Percentiles rank a stretch among this genome's conserved stretches.
Conservation (phyloP, 2,113 vertebrate genomes). For the Brachyhypopomus occidentalis region DNA sequence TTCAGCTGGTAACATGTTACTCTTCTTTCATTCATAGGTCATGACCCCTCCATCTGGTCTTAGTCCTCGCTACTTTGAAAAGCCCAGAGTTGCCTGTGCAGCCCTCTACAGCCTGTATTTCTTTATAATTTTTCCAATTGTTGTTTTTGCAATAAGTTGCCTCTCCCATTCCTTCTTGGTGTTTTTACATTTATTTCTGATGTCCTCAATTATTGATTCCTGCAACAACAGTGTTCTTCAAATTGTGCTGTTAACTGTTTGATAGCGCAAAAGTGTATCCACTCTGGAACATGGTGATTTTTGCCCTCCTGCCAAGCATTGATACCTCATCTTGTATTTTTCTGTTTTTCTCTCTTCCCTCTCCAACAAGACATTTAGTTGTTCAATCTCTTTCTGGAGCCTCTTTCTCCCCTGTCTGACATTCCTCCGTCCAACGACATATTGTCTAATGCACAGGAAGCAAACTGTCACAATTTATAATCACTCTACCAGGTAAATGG, state of each 20-base stretch:
- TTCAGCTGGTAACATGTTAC: slow-evolving; percentile 25
- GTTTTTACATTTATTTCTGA: slow-evolving; percentile 33
- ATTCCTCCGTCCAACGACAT: slow-evolving; percentile 15
- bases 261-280: slow-evolving; percentile 15
- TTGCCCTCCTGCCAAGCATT: neutral
- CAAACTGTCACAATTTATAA: neutral
- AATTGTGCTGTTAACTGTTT: slow-evolving; percentile 26
- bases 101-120: slow-evolving; percentile 19
- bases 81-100: slow-evolving; percentile 1
- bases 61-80: slow-evolving; percentile 20
- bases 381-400: slow-evolving; percentile 17
- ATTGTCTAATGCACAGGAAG: slow-evolving; percentile 4
- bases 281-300: slow-evolving; percentile 3
- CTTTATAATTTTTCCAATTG: slow-evolving; percentile 28
- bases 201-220: slow-evolving; percentile 25
- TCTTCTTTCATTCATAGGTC: slow-evolving; percentile 6
- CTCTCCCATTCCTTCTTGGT: slow-evolving; percentile 21
- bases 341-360: slow-evolving; percentile 6
- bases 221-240: slow-evolving; percentile 22
- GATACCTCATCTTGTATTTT: slow-evolving; percentile 23
- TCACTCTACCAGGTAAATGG: neutral
- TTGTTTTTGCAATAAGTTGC: slow-evolving; percentile 23
- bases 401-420: neutral
- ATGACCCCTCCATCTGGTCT: slow-evolving; percentile 1
- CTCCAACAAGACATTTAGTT: slow-evolving; percentile 16